Base-by-base conservation (phyloP, 2,113 vertebrate species). In the Vidua chalybeata region DNA sequence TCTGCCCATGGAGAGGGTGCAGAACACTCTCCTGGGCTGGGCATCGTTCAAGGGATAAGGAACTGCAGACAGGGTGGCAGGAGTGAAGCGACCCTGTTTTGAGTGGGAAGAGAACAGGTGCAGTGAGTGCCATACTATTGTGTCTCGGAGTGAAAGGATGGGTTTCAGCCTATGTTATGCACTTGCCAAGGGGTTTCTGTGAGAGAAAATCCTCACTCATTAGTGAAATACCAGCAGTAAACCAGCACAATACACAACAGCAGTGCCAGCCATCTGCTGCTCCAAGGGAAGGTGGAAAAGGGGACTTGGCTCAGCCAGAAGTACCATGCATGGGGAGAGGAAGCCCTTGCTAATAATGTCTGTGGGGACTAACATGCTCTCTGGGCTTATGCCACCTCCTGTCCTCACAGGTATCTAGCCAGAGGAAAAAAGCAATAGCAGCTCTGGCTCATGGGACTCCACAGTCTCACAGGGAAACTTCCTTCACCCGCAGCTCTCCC, bases 11-110 rank as follows among this genome's bases (percentile, higher is more conserved):
- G 37, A 41, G 18, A 48, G 33, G 17, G 15, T 28, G 55, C 35
- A 82, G 75, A 82, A 37, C 12, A 21, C 1, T 5, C 31, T 55
- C n/a, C 37, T 61, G 64, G 78, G 11, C 46, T 45, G n/a, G 46
- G 43, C 52, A 31, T 37, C 2, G 0, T 21, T n/a, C 2, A 2
- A 13, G 11, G 15, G 26, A 11, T 7, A 43, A 27, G 19, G 16
- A n/a, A 11, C n/a, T 74, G 22, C 15, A 74, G 31, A 35, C 2
- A 19, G 35, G 35, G 51, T 1, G 7, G 41, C 33, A 64, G 55
- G 58, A 80, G 14, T 8, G n/a, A 66, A 74, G 46, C 22, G 18
- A 23, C 4, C 2, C 22, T n/a, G 30, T 11, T 72, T 15, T 15
- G 35, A 51, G 58, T 20, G 39, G 58, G 61, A 90, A 67, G 48